Base-by-base conservation (phyloP, 2,888 invertebrate species). In the Plagiodera versicolora region DNA sequence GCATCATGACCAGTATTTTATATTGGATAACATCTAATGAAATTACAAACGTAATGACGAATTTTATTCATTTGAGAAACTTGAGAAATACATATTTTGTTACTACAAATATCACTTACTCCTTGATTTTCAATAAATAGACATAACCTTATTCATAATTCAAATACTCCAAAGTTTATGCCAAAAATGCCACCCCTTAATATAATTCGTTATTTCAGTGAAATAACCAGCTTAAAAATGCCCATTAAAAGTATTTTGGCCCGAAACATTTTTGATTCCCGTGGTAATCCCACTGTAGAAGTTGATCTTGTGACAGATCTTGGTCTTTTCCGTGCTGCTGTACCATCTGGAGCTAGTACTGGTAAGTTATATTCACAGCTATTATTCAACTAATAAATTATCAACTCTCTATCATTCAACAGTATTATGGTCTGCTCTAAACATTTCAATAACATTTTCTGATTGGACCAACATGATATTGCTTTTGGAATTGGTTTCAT, bases 261-360 rank as follows among this genome's bases (percentile, higher is more conserved):
- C 70, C 94, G 98, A 80, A 95, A 95, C 83, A 98, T 99, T 82
- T 99, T 94, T 81, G 99, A 99, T 85, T 98, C 98, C 61, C 92
- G 98, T 81, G 99, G 99, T 67, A 98, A 99, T 80, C 99, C 99
- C 69, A 99, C 99, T 46, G 97, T 99, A 56, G 99, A 99, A 83
- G 99, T 99, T 71, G 89, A 89, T 77, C 79, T 89, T 73, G 85
- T 88, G 1, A 90, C 89, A 19, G 95, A 91, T 71, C 87, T 90
- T 75, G 95, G 92, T 48, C 82, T 92, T 4, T 93, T 91, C 84
- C 87, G 96, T 63, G 95, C 97, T 60, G 98, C 98, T 58, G 99
- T 99, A 4, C 99, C 99, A 48, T 97, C 97, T 58, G 99, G 98
- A 63, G 98, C 98, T 46, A 97, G 97, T 47, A 99, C 98, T 72